Conservation (phyloP, 1,140 invertebrate species). For the Danaus plexippus region DNA sequence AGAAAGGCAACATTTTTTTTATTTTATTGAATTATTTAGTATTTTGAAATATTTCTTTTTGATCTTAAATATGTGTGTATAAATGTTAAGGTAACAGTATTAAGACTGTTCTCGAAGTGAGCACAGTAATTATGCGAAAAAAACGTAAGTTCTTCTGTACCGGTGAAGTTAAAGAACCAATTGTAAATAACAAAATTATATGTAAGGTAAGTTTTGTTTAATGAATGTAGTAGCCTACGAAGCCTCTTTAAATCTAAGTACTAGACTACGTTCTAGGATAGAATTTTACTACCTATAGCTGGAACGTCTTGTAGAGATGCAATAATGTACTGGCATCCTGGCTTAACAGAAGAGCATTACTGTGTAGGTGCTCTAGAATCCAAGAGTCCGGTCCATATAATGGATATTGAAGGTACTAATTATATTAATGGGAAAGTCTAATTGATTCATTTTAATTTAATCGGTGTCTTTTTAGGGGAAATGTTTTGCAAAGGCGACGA, state of each 20-base stretch:
- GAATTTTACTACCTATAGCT: slow-evolving; percentile 57
- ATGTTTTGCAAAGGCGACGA: slow-evolving; percentile 65
- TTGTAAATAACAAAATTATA: slow-evolving; percentile 63
- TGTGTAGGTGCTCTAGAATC: slow-evolving; percentile 63
- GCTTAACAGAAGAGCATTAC: slow-evolving; percentile 60
- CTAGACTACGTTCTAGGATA: slow-evolving; percentile 30
- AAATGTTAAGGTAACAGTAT: slow-evolving; percentile 50
- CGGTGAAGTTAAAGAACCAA: slow-evolving; percentile 61
- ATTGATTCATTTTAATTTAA: background rate
- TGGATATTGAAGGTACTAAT: slow-evolving; percentile 57
- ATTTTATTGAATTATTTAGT: background rate
- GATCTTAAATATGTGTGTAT: background rate
- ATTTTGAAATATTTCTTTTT: background rate
- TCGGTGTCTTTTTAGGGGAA: slow-evolving; percentile 36
- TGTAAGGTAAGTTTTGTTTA: slow-evolving; percentile 46
- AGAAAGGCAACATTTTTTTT: slow-evolving; percentile 37
- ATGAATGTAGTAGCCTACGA: background rate
- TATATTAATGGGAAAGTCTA: background rate
- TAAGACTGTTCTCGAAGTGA: slow-evolving; percentile 62
- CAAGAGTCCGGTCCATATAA: slow-evolving; percentile 53
- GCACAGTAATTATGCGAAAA: slow-evolving; percentile 60
- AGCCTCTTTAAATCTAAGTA: background rate
- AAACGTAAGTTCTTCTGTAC: slow-evolving; percentile 64
- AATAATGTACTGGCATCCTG: slow-evolving; percentile 64
- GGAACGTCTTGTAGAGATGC: slow-evolving; percentile 59